Evolutionary conservation across 2,797 vertebrate species (phyloP).

Genomic region (Tadarida brasiliensis): DNA sequence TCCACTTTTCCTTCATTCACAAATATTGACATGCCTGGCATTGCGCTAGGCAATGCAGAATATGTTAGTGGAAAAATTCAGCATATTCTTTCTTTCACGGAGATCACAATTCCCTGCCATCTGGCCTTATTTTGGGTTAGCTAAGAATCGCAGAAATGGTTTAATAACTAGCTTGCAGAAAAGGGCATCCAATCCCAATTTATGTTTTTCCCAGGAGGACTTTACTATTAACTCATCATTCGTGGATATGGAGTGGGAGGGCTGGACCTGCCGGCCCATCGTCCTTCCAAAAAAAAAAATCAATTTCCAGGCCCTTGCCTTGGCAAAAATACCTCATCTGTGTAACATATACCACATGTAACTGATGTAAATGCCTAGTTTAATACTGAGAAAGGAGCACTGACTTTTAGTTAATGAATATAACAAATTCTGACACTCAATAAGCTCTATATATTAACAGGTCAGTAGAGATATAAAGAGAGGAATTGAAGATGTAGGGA

Average conservation of each 20-base stretch:
- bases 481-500: background rate
- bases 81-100: background rate
- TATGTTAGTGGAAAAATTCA: background rate
- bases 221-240: constrained; percentile 36
- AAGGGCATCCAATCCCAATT: background rate
- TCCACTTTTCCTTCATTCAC: background rate
- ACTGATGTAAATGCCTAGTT: background rate
- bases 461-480: background rate
- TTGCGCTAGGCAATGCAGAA: background rate
- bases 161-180: background rate
- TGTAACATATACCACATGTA: background rate
- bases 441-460: background rate
- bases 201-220: background rate
- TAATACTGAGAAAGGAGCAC: background rate
- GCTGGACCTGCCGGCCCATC: background rate
- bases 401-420: background rate
- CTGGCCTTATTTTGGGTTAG: background rate
- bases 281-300: constrained; percentile 9
- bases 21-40: background rate
- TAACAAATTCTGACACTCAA: background rate
- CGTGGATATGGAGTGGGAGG: background rate
- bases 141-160: constrained; percentile 8
- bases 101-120: background rate
- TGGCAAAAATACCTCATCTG: background rate
- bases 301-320: background rate